Base-by-base conservation (phyloP, 2,888 invertebrate genomes). In the Heliconius ismenius region DNA sequence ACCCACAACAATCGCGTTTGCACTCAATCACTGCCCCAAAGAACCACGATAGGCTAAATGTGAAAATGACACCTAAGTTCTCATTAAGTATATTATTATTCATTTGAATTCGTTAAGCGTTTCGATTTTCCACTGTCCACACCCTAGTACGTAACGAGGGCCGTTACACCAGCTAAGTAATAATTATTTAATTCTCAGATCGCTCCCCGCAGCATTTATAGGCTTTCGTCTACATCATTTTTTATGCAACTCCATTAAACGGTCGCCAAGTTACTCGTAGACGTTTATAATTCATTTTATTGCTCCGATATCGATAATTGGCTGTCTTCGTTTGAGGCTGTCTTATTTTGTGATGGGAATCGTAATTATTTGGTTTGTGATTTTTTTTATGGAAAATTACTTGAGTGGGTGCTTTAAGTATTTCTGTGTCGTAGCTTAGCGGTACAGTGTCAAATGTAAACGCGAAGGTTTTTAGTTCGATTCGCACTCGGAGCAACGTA, bases 161-260 rank as follows among this genome's bases (percentile, higher is more conserved):
- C 74, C 9, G 68, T 54, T 24, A 64, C 60, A 26, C 77, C 39
- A 28, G 74, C 62, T 49, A 32, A 67, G 77, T 76, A 67, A 76
- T 70, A 72, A 79, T 77, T 79, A 79, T 77, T 77, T 75, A 79
- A 79, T 75, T 62, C 75, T 43, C 60, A 70, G 75, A 70, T 76
- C 74, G 58, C 63, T 75, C 77, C 49, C 76, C 73, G 43, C 39
- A 21, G 76, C 76, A 63, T 70, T 77, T 77, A 49, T 74, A 63
- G 63, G 76, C 63, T 64, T 76, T 78, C 78, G 62, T 69, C 74
- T 65, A 76, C 76, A 73, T 73, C 75, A 74, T 76, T 77, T 79
- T 80, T 80, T 79, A 78, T 78, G 78, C 77, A 79, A 79, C 63
- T 74, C 77, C 76, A 74, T 77, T 73, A 63, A 79, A 73, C 73